Percentiles rank a stretch among this genome's conserved stretches.
Conservation (phyloP, 2,797 vertebrate species). For the Cygnus olor region DNA sequence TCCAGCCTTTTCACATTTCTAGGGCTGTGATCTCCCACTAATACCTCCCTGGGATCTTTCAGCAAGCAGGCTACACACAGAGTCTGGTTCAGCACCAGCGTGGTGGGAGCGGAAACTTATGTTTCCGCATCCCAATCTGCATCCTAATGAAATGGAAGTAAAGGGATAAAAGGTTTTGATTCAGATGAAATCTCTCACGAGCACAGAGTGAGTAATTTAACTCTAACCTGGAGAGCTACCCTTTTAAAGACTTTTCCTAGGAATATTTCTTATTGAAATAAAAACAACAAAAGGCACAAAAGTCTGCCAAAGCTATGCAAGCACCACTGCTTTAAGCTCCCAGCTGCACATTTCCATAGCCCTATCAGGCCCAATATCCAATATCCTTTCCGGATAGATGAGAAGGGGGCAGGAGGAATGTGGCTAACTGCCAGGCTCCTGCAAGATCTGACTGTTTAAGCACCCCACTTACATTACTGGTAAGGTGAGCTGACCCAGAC, state of each 20-base stretch:
- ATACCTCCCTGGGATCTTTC: conserved; percentile 54
- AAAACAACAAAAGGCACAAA: neutral
- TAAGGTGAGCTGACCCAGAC: neutral
- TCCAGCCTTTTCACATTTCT: conserved; percentile 51
- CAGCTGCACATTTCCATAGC: neutral
- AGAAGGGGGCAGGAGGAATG: neutral
- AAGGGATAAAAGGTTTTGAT: conserved; percentile 33
- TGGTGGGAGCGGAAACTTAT: neutral
- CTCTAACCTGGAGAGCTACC: neutral
- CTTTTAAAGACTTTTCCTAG: neutral
- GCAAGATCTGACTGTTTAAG: neutral
- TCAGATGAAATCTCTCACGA: conserved; percentile 23
- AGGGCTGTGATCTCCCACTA: conserved; percentile 41
- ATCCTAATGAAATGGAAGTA: conserved; percentile 12
- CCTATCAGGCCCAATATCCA: neutral
- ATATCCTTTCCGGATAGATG: neutral
- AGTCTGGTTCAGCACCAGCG: neutral
- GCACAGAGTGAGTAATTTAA: neutral
- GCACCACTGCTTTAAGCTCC: neutral
- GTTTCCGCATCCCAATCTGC: conserved; percentile 25
- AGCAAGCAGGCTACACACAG: conserved; percentile 36
- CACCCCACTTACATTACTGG: neutral
- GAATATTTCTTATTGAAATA: neutral
- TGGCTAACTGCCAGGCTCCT: neutral
- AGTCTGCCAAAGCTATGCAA: neutral